Evolutionary conservation across 2,888 invertebrate species (phyloP).

Genomic region (Endomychus coccineus): DNA sequence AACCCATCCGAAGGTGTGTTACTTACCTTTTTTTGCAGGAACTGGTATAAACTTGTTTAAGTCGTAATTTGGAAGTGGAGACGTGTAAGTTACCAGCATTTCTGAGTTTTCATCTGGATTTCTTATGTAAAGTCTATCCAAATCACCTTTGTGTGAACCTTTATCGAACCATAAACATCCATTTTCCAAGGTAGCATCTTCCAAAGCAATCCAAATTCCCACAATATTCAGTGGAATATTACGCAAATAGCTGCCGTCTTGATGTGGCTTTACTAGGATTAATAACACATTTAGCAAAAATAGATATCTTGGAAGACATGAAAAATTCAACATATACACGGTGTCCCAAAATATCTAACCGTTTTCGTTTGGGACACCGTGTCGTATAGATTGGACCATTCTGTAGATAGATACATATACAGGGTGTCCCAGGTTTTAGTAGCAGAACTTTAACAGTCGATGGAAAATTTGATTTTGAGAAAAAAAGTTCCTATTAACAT

Average conservation of each 20-base stretch:
- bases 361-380: too few species aligned
- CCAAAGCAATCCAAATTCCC: slow-evolving; percentile 95
- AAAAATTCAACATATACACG: too few species aligned
- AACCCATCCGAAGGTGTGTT: background rate
- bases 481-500: too few species aligned
- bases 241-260: slow-evolving; percentile 82
- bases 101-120: slow-evolving; percentile 59
- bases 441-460: too few species aligned
- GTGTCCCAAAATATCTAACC: too few species aligned
- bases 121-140: slow-evolving; percentile 62
- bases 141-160: slow-evolving; percentile 82
- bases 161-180: slow-evolving; percentile 91
- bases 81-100: slow-evolving; percentile 61
- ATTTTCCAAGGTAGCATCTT: slow-evolving; percentile 87
- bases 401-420: too few species aligned
- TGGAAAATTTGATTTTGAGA: too few species aligned
- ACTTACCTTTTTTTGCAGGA: slow-evolving; percentile 76
- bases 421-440: too few species aligned
- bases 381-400: too few species aligned
- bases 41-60: slow-evolving; percentile 67
- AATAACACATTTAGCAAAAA: too few species aligned
- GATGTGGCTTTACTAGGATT: slow-evolving; percentile 67
- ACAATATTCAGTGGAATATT: slow-evolving; percentile 74
- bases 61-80: slow-evolving; percentile 61
- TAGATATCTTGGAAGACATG: too few species aligned